Base-by-base conservation (phyloP, 2,888 invertebrate species). In the Mantis religiosa region DNA sequence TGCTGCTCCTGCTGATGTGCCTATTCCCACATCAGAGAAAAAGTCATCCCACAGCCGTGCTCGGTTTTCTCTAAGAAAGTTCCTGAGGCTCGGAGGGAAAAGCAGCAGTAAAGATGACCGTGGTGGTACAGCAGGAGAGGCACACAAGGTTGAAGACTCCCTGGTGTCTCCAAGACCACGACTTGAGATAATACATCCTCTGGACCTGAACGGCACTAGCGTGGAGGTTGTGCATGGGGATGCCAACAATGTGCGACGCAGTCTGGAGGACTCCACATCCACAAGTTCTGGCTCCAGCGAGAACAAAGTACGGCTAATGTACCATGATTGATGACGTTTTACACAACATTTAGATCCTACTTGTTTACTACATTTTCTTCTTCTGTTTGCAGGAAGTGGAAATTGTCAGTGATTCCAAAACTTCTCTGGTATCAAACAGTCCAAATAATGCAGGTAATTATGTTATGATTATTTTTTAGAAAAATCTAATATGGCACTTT, bases 171-270 rank as follows among this genome's bases (percentile, higher is more conserved):
- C 95, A 9, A 97, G 97, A 92, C 96, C 97, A 3, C 95, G 97
- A 27, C 94, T 97, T 34, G 97, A 98, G 90, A 98, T 98, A 91
- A 97, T 98, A 90, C 98, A 98, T 94, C 98, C 98, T 25, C 94
- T 97, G 91, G 98, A 98, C 92, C 94, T 98, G 90, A 97, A 97
- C 92, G 97, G 97, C 54, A 95, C 96, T 15, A 96, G 95, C 90
- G 97, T 97, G 2, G 97, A 97, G 92, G 97, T 97, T 82, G 95
- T 97, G 82, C 87, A 88, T 81, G 88, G 88, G 82, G 89, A 87
- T 41, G 89, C 86, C 1, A 54, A 85, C 25, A 87, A 87, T 83
- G 86, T 86, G 88, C 84, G 85, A 30, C 88, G 84, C 41, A 85
- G 47, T 28, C 25, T 82, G 71, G 89, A 89, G 28, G 90, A 89